Conservation (phyloP, 2,797 vertebrate genomes). For the Poecilia gillii region DNA sequence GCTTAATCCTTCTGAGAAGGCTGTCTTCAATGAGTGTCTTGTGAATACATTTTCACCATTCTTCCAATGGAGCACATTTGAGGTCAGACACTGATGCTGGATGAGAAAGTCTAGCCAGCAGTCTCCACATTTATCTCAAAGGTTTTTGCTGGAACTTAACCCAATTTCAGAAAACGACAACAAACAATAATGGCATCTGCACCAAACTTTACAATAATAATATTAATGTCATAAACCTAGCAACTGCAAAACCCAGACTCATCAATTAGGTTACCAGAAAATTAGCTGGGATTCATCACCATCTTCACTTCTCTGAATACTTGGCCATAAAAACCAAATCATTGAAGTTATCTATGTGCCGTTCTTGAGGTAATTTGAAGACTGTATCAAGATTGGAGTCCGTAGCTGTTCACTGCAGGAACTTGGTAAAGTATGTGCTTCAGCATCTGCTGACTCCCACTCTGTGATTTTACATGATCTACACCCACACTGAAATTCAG, state of each 20-base stretch:
- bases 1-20: background rate
- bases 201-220: background rate
- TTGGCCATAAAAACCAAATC: background rate
- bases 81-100: background rate
- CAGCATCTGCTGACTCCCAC: background rate
- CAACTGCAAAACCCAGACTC: background rate
- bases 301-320: background rate
- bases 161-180: background rate
- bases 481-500: background rate
- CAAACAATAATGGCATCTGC: background rate
- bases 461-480: background rate
- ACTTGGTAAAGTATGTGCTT: background rate
- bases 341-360: background rate
- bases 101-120: too few relatives aligned
- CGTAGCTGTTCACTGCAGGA: background rate
- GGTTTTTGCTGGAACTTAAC: background rate
- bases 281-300: background rate
- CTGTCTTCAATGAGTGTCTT: background rate
- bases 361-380: background rate
- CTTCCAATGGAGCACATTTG: background rate
- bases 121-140: too few relatives aligned
- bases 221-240: background rate
- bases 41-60: background rate
- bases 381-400: background rate
- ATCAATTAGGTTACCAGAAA: background rate